Percentiles rank a stretch among this genome's conserved stretches.
phyloP scores from a whole-genome alignment of 2,797 vertebrate species.

The Labeo calbasu region DNA sequence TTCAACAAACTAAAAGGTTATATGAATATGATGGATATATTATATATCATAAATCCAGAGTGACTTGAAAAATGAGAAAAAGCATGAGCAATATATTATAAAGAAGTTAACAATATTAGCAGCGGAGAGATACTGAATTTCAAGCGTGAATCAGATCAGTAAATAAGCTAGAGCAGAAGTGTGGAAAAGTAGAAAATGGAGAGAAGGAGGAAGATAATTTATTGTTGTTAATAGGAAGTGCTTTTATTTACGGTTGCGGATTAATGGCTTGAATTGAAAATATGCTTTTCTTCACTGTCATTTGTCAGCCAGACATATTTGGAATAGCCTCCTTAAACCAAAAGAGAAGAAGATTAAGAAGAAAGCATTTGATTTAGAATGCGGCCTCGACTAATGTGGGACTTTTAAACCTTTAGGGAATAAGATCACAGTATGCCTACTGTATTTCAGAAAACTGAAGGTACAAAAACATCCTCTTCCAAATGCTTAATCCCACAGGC shows the following conservation, averaged over 20 bases:
- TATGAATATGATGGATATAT: not conserved
- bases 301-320: slow-evolving; percentile 20
- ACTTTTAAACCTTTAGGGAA: slow-evolving; percentile 6
- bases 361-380: slow-evolving; percentile 41
- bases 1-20: not conserved
- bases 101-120: not conserved
- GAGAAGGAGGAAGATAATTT: not conserved
- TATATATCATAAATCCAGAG: not conserved
- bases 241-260: not conserved
- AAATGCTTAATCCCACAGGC: not conserved
- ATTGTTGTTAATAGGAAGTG: not conserved
- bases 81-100: not conserved
- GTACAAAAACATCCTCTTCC: not conserved
- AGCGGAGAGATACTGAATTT: not conserved
- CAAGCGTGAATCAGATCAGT: not conserved
- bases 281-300: slow-evolving; percentile 3
- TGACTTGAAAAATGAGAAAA: not conserved
- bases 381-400: slow-evolving; percentile 21
- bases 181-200: slow-evolving; percentile 1
- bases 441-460: not conserved
- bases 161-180: not conserved
- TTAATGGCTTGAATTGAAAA: slow-evolving; percentile 12
- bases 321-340: slow-evolving; percentile 12
- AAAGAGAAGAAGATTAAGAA: not conserved
- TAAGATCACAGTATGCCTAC: slow-evolving; percentile 1